These are phyloP conservation scores for Plebejus argus DNA, from an alignment of 2,888 invertebrate genomes.

Conservation along the genomic window DNA sequence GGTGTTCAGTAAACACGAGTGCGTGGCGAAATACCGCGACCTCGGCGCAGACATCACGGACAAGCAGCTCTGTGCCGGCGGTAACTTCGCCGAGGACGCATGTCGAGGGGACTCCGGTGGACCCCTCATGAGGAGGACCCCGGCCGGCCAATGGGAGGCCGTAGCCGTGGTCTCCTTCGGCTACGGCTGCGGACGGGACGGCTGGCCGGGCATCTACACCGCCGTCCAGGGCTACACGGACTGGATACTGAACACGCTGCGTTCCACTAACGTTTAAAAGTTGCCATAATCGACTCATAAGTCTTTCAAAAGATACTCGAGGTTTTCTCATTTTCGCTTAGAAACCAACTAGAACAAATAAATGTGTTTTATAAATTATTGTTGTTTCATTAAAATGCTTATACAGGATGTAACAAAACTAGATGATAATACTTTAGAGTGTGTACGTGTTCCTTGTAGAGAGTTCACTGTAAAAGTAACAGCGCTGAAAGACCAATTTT, in stretches of 20 bases:
- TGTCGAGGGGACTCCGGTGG: constrained; percentile 90
- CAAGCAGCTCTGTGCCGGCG: constrained; percentile 86
- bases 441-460: too few relatives aligned
- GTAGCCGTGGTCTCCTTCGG: constrained; percentile 87
- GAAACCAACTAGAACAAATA: not conserved
- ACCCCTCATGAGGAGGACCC: constrained; percentile 83
- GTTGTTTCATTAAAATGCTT: not conserved
- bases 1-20: constrained; percentile 75
- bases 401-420: too few relatives aligned
- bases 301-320: constrained; percentile 10
- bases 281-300: not conserved
- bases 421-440: too few relatives aligned
- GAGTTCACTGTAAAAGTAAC: too few relatives aligned
- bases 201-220: constrained; percentile 86
- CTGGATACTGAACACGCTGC: constrained; percentile 80
- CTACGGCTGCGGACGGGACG: constrained; percentile 83
- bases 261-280: constrained; percentile 48
- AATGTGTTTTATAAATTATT: not conserved
- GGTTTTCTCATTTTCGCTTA: not conserved
- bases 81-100: constrained; percentile 84
- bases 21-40: constrained; percentile 72
- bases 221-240: constrained; percentile 80
- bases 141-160: constrained; percentile 77
- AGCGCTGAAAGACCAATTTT: too few relatives aligned
- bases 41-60: constrained; percentile 73